phyloP scores from a whole-genome alignment of 2,113 vertebrate genomes.

The Megalops atlanticus region DNA sequence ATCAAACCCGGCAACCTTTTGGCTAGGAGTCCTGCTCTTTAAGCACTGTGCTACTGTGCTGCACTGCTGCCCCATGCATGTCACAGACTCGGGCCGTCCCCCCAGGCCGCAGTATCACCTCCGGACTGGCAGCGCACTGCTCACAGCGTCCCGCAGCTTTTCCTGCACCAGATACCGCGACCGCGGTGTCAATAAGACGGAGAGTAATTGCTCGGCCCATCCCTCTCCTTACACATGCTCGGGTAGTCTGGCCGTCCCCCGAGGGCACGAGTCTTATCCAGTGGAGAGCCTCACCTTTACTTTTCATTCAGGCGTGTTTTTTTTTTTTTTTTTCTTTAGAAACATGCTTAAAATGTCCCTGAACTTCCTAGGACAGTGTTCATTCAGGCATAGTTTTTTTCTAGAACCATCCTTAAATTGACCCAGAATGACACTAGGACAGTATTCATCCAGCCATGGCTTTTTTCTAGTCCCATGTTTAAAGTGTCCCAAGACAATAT shows the following conservation, averaged over 20 bases:
- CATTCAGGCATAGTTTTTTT: too few species aligned
- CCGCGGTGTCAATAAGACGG: conserved; percentile 58
- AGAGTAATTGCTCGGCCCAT: conserved; percentile 62
- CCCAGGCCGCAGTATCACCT: conserved; percentile 29
- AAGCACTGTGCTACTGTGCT: too few species aligned
- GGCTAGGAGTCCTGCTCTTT: too few species aligned
- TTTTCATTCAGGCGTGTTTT: background rate
- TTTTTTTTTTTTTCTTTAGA: too few species aligned
- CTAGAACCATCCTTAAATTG: too few species aligned
- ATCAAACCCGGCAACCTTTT: too few species aligned
- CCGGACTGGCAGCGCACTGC: conserved; percentile 51
- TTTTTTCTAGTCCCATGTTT: too few species aligned
- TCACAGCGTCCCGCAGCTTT: conserved; percentile 59
- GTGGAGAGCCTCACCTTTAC: background rate
- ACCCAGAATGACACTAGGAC: too few species aligned
- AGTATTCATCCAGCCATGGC: too few species aligned
- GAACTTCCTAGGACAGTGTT: too few species aligned
- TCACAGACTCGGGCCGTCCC: conserved; percentile 31
- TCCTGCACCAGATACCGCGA: conserved; percentile 61
- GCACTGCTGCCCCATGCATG: conserved; percentile 26
- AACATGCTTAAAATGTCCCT: too few species aligned
- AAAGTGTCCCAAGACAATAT: too few species aligned
- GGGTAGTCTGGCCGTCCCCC: background rate
- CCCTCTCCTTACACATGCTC: conserved; percentile 16
- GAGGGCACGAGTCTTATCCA: background rate